A percentile compares a stretch with the other conserved stretches of the same genome.
Evolutionary conservation across 2,888 invertebrate genomes (phyloP).

Genomic region (Beris chalybata): DNA sequence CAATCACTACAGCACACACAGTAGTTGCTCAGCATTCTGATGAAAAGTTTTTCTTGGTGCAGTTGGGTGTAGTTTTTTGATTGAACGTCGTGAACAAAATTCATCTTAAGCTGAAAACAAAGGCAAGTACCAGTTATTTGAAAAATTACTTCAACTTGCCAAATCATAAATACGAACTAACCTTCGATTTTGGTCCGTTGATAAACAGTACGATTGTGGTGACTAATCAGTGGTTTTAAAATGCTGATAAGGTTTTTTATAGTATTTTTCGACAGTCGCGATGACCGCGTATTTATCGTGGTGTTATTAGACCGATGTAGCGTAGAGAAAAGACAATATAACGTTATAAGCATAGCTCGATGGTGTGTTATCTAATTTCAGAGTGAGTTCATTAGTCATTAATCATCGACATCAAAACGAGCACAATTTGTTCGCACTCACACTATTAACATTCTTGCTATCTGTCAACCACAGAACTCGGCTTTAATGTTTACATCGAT

Average conservation of each 20-base stretch:
- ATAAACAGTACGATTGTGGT: neutral
- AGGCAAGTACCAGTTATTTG: neutral
- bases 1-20: constrained; percentile 16
- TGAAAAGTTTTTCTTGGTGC: constrained; percentile 10
- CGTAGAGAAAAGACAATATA: too few species aligned
- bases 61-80: constrained; percentile 9
- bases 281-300: too few species aligned
- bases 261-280: too few species aligned
- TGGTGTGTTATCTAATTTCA: constrained; percentile 13
- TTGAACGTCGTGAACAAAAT: constrained; percentile 4
- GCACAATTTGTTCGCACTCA: constrained; percentile 14
- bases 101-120: neutral
- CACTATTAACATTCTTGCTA: too few species aligned
- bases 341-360: too few species aligned
- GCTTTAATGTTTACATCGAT: too few species aligned
- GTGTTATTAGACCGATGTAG: too few species aligned
- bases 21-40: constrained; percentile 7
- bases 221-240: too few species aligned
- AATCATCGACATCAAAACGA: constrained; percentile 27
- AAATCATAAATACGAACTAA: neutral
- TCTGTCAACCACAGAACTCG: too few species aligned
- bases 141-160: neutral
- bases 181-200: neutral
- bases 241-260: too few species aligned
- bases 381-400: constrained; percentile 30